A percentile compares a stretch with the other conserved stretches of the same genome.
Conservation (phyloP, 2,113 vertebrate species). For the Prunella himalayana region DNA sequence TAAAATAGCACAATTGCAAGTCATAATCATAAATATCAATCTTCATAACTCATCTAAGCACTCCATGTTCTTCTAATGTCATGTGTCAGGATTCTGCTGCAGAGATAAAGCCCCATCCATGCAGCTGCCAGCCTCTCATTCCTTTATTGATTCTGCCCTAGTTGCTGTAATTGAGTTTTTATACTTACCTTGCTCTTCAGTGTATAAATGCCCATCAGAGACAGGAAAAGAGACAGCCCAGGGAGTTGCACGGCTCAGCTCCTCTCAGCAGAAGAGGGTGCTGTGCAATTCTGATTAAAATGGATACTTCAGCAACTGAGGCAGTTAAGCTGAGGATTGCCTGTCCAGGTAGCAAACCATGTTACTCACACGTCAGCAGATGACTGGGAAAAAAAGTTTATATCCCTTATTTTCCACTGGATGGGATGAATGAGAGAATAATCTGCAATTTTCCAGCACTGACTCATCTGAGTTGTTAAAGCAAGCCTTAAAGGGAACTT, state of each 20-base stretch:
- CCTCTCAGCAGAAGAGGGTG: slow-evolving; percentile 47
- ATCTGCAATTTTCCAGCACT: background rate
- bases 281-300: slow-evolving; percentile 20
- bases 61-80: slow-evolving; percentile 6
- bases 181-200: slow-evolving; percentile 18
- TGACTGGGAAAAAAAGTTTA: background rate
- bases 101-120: background rate
- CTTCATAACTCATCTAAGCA: slow-evolving; percentile 39
- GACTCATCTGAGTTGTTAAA: background rate
- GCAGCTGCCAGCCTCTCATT: slow-evolving; percentile 12
- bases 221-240: background rate
- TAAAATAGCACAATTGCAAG: slow-evolving; percentile 44
- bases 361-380: background rate
- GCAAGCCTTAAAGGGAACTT: background rate
- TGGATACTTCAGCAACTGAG: background rate
- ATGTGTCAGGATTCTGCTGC: background rate
- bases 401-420: background rate
- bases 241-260: background rate
- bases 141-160: slow-evolving; percentile 30
- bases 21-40: slow-evolving; percentile 54
- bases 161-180: slow-evolving; percentile 54
- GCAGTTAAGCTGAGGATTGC: background rate
- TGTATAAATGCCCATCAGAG: slow-evolving; percentile 30
- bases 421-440: background rate
- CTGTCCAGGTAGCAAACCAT: background rate